Conservation (phyloP, 2,888 invertebrate genomes). For the Cheilosia soror region DNA sequence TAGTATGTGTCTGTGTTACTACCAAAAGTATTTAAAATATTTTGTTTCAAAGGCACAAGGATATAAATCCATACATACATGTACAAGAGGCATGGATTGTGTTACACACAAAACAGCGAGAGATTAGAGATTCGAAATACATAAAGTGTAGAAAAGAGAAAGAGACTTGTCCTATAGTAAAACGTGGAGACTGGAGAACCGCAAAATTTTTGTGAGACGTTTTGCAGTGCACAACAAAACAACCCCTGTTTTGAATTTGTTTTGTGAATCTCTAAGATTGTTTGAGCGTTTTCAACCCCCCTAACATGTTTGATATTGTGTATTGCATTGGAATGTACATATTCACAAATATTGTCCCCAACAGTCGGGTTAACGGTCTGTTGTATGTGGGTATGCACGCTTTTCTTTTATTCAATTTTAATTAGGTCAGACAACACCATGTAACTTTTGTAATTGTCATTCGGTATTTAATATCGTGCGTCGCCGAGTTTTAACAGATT, state of each 20-base stretch:
- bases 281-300: slow-evolving; percentile 34
- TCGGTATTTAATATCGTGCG: background rate
- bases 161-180: slow-evolving; percentile 20
- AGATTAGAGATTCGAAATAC: slow-evolving; percentile 7
- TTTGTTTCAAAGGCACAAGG: slow-evolving; percentile 37
- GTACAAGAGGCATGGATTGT: slow-evolving; percentile 9
- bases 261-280: slow-evolving; percentile 1
- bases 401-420: slow-evolving; percentile 25
- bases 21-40: background rate
- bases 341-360: background rate
- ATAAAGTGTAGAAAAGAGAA: slow-evolving; percentile 16
- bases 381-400: slow-evolving; percentile 17
- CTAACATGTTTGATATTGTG: slow-evolving; percentile 57
- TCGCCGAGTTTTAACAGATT: background rate
- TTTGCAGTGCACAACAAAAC: slow-evolving; percentile 1
- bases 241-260: slow-evolving; percentile 48
- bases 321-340: slow-evolving; percentile 38
- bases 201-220: background rate
- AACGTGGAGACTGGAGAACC: background rate
- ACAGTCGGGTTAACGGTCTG: slow-evolving; percentile 49
- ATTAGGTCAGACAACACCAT: slow-evolving; percentile 50
- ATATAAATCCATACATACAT: background rate
- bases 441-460: slow-evolving; percentile 14
- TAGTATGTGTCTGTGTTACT: slow-evolving; percentile 12
- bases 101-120: slow-evolving; percentile 14